Evolutionary conservation across 2,888 invertebrate genomes (phyloP), one percentile per base, ranked within the genome.

Genomic region (Macaria liturata): DNA sequence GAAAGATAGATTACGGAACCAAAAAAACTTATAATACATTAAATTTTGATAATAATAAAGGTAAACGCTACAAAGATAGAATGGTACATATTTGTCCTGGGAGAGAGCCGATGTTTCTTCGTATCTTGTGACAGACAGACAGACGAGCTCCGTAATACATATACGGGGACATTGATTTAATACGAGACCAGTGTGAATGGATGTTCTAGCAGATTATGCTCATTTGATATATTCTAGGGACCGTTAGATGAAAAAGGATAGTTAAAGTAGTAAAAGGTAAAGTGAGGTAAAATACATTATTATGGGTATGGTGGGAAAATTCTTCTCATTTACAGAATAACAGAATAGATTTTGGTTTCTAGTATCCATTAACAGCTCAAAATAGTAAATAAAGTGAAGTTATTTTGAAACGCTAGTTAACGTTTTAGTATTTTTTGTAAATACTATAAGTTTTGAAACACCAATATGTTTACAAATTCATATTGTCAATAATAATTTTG

Each of bases 81-180:
- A 64, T 54, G 55, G 64, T 46, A 58, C 57, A 46, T 51, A 58
- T 59, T 52, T 57, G 62, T 64, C 64, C 64, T 59, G 39, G 47
- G 57, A 64, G 65, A 61, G 60, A 59, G 66, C 63, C 69, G 65
- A 78, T 78, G 75, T 72, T 72, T 78, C 78, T 77, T 71, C 72
- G 75, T 78, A 72, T 70, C 71, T 50, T 62, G 72, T 75, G 81
- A 81, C 80, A 79, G 80, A 78, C 79, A 58, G 76, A 78, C 79
- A 68, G 70, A 70, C 70, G 66, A 66, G 59, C 68, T 59, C 69
- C 49, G 69, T 68, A 74, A 74, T 76, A 75, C 84, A 76, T 84
- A 83, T 83, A 84, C 71, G 84, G 84, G 69, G 84, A 88, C 85
- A 75, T 80, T 88, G 88, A 88, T 88, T 86, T 88, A 88, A 75